These are phyloP conservation scores for Tautogolabrus adspersus DNA, from an alignment of 2,113 vertebrate species.

Conservation along the genomic window DNA sequence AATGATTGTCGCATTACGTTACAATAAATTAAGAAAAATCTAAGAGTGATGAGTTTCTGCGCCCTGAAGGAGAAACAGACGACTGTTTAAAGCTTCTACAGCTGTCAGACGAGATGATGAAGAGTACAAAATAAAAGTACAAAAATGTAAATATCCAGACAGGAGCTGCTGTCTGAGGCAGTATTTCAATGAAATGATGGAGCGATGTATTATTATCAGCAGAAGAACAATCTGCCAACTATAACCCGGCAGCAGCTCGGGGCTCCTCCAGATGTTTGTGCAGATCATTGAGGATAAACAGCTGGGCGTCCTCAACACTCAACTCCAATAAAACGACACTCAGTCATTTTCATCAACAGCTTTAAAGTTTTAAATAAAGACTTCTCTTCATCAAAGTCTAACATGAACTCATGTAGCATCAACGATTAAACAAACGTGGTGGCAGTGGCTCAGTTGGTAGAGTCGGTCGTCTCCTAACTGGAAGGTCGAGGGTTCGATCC, in stretches of 20 bases:
- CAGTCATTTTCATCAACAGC: constrained; percentile 45
- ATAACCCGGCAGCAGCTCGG: constrained; percentile 13
- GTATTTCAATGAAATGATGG: constrained; percentile 22
- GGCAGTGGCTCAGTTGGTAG: no score
- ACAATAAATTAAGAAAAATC: background rate
- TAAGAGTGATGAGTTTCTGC: background rate
- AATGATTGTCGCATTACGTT: background rate
- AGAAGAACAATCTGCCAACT: constrained; percentile 32
- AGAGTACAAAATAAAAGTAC: constrained; percentile 20
- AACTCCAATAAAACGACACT: constrained; percentile 21
- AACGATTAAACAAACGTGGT: no score
- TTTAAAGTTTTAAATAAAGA: constrained; percentile 32
- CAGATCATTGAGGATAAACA: constrained; percentile 47
- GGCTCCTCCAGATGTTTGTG: constrained; percentile 59
- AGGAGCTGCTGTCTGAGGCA: constrained; percentile 20
- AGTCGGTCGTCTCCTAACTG: no score
- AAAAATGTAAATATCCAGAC: constrained; percentile 7
- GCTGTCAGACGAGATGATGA: constrained; percentile 29
- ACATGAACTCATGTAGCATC: background rate
- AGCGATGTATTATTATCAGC: constrained; percentile 24
- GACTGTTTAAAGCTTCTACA: constrained; percentile 14
- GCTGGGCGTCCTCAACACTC: constrained; percentile 16
- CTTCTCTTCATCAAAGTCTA: background rate
- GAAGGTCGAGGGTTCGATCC: no score
- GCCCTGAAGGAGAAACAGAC: constrained; percentile 19